These are phyloP conservation scores for Hemaris fuciformis DNA, from an alignment of 2,888 invertebrate genomes.

Conservation along the genomic window DNA sequence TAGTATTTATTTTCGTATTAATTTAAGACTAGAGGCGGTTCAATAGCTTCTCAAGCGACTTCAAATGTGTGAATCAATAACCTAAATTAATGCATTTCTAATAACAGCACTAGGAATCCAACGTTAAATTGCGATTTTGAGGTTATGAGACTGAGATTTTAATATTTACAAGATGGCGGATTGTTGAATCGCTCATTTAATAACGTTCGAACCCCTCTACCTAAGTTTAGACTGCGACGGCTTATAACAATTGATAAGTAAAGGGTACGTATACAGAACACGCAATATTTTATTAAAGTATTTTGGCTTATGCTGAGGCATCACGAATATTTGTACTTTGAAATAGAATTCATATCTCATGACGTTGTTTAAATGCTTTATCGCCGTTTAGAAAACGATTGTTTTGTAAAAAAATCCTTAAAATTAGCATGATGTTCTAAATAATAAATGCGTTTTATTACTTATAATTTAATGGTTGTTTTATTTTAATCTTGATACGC, in stretches of 20 bases:
- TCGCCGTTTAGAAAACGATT: conserved; percentile 53
- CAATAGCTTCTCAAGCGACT: neutral
- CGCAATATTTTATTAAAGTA: conserved; percentile 31
- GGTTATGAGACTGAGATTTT: neutral
- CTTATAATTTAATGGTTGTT: conserved; percentile 32
- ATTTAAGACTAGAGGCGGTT: conserved; percentile 16
- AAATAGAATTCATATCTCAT: conserved; percentile 38
- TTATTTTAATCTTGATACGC: conserved; percentile 28
- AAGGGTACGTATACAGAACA: conserved; percentile 19
- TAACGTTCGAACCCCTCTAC: neutral
- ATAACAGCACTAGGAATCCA: neutral
- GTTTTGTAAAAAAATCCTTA: conserved; percentile 52
- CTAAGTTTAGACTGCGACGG: neutral
- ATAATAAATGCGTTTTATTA: conserved; percentile 61
- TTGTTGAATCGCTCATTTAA: neutral
- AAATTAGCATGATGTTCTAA: conserved; percentile 62
- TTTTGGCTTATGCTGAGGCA: conserved; percentile 42
- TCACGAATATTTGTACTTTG: conserved; percentile 40
- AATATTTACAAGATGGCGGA: neutral
- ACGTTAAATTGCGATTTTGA: neutral
- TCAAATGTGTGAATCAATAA: neutral
- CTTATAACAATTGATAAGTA: conserved; percentile 17
- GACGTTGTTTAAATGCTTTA: conserved; percentile 54
- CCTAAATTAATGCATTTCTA: neutral
- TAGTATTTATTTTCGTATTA: conserved; percentile 1